Percentiles rank a stretch among this genome's conserved stretches.
These are phyloP conservation scores for Crambe crambe DNA, from an alignment of 37 sponge, comb jelly and placozoan genomes.

Conservation along the genomic window DNA sequence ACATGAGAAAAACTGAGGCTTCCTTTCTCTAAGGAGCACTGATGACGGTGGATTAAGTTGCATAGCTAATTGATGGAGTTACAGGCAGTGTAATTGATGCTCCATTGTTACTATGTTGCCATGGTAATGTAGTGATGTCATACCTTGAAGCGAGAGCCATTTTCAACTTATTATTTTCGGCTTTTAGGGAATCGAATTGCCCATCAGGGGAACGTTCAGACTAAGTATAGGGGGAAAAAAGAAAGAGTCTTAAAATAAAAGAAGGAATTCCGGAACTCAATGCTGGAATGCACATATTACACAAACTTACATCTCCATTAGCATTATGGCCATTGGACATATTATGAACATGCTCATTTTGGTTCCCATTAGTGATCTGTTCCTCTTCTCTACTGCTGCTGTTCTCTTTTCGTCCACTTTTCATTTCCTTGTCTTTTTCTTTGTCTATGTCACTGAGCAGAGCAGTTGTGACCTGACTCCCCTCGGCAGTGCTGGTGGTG, in stretches of 20 bases:
- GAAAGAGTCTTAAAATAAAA: too few relatives aligned
- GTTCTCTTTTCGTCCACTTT: neutral
- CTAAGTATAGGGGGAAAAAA: neutral
- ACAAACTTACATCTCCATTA: slow-evolving; percentile 6
- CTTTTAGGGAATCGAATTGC: slow-evolving; percentile 48
- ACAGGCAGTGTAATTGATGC: too few relatives aligned
- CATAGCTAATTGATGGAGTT: too few relatives aligned
- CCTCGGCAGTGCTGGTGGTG: neutral
- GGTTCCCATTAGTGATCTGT: neutral
- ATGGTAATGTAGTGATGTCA: too few relatives aligned
- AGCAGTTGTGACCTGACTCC: too few relatives aligned
- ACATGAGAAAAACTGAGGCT: too few relatives aligned
- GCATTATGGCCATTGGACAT: slow-evolving; percentile 8
- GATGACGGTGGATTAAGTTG: too few relatives aligned
- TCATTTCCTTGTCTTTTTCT: neutral
- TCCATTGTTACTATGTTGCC: too few relatives aligned
- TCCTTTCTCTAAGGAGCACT: too few relatives aligned
- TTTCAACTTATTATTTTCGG: slow-evolving; percentile 77
- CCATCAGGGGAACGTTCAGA: slow-evolving; percentile 12
- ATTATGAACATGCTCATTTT: neutral
- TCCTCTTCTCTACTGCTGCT: neutral
- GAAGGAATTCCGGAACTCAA: neutral
- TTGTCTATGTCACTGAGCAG: too few relatives aligned
- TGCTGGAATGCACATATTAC: too few relatives aligned
- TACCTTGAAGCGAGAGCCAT: slow-evolving; percentile 79